A percentile compares a stretch with the other conserved stretches of the same genome.
phyloP scores from a whole-genome alignment of 2,888 invertebrate species.

The Trachelus tabidus region DNA sequence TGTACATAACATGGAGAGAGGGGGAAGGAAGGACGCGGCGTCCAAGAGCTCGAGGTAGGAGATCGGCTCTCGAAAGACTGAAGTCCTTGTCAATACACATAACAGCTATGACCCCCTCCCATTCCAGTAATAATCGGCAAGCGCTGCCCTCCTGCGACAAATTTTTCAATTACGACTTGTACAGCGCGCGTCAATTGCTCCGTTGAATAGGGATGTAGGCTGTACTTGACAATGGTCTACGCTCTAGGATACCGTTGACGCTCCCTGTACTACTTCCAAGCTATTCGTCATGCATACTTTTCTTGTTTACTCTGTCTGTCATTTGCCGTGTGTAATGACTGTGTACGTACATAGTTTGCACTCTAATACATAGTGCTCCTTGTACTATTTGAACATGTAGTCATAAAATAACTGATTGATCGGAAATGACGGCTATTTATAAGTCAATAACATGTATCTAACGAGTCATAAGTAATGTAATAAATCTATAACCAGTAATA shows the following conservation, averaged over 20 bases:
- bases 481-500: not conserved
- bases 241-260: not conserved
- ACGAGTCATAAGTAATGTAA: too few species aligned
- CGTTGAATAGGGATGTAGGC: not conserved
- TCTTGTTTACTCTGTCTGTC: too few species aligned
- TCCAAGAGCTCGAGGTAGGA: too few species aligned
- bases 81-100: not conserved
- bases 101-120: not conserved
- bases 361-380: not conserved
- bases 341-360: too few species aligned
- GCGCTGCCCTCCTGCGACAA: not conserved
- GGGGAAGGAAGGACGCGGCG: too few species aligned
- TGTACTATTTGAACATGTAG: not conserved
- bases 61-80: too few species aligned
- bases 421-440: not conserved
- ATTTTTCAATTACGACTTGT: not conserved
- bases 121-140: not conserved
- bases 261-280: not conserved
- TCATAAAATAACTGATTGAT: not conserved
- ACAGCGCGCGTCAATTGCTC: not conserved
- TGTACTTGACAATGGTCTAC: not conserved
- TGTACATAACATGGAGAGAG: too few species aligned
- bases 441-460: not conserved
- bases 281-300: too few species aligned
- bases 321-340: too few species aligned